Conservation (phyloP, 2,888 invertebrate genomes). For the Nymphalis urticae region DNA sequence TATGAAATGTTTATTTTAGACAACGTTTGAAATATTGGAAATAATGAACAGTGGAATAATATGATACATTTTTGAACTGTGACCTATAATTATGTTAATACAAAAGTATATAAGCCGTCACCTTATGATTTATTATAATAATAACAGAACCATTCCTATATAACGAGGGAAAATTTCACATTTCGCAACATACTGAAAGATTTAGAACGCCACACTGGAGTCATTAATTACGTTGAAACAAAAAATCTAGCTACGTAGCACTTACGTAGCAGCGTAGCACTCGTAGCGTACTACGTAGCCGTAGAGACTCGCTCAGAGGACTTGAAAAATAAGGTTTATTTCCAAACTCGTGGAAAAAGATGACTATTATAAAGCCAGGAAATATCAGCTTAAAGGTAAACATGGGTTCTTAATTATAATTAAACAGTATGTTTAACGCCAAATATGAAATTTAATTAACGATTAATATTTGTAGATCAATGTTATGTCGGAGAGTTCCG, state of each 20-base stretch:
- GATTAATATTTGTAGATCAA: too few species aligned
- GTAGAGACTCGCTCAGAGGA: slow-evolving; percentile 15
- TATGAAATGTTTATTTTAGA: too few species aligned
- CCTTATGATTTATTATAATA: not conserved
- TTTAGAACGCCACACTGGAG: slow-evolving; percentile 5
- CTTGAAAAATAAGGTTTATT: slow-evolving; percentile 8
- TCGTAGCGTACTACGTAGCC: slow-evolving; percentile 17
- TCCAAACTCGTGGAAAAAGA: slow-evolving; percentile 1
- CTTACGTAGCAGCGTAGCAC: slow-evolving; percentile 22
- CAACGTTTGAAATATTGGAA: too few species aligned
- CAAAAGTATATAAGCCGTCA: not conserved
- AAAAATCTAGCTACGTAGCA: slow-evolving; percentile 21
- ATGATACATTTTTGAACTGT: not conserved
- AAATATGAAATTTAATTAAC: too few species aligned
- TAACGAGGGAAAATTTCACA: slow-evolving; percentile 5
- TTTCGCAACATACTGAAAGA: slow-evolving; percentile 3
- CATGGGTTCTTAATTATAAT: too few species aligned
- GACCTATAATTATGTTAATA: not conserved
- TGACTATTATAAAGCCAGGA: not conserved
- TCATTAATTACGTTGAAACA: slow-evolving; percentile 22
- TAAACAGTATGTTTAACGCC: too few species aligned
- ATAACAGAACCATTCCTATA: slow-evolving; percentile 1
- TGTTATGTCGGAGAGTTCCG: too few species aligned
- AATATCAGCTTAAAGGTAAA: too few species aligned
- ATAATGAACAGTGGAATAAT: not conserved